Conservation (phyloP, 1,140 invertebrate genomes). For the Pseudomyrmex dendroicus region DNA sequence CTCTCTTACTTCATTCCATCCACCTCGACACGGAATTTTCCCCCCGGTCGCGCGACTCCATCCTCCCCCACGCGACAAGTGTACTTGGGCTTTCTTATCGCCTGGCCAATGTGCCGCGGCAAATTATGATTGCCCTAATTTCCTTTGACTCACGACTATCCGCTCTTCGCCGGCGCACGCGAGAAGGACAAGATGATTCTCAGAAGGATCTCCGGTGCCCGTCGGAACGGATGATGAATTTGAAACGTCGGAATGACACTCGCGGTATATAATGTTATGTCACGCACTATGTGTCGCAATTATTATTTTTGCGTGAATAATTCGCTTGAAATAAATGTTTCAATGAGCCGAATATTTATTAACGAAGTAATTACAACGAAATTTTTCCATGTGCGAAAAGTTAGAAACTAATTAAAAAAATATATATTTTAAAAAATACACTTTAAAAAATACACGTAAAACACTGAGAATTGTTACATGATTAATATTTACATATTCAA, state of each 20-base stretch:
- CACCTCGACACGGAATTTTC: background rate
- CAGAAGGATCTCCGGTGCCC: constrained; percentile 24
- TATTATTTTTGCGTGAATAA: too few relatives aligned
- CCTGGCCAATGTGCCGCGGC: constrained; percentile 56
- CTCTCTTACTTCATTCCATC: background rate
- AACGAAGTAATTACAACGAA: too few relatives aligned
- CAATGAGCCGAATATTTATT: too few relatives aligned
- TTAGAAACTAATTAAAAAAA: too few relatives aligned
- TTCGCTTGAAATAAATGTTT: too few relatives aligned
- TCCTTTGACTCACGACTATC: constrained; percentile 65
- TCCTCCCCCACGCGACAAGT: constrained; percentile 61
- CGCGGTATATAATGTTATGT: constrained; percentile 17
- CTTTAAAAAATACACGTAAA: too few relatives aligned
- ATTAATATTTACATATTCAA: too few relatives aligned
- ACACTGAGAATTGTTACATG: too few relatives aligned
- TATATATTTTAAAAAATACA: too few relatives aligned
- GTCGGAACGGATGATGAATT: constrained; percentile 19
- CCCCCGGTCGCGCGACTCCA: constrained; percentile 3
- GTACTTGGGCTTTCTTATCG: constrained; percentile 76
- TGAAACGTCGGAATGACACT: constrained; percentile 28
- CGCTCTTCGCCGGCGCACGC: constrained; percentile 48
- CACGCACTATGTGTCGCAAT: background rate
- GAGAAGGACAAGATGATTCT: constrained; percentile 45
- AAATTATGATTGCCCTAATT: constrained; percentile 78
- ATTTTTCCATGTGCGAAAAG: too few relatives aligned